Conservation (phyloP, 2,113 vertebrate species). For the Aptenodytes patagonicus region DNA sequence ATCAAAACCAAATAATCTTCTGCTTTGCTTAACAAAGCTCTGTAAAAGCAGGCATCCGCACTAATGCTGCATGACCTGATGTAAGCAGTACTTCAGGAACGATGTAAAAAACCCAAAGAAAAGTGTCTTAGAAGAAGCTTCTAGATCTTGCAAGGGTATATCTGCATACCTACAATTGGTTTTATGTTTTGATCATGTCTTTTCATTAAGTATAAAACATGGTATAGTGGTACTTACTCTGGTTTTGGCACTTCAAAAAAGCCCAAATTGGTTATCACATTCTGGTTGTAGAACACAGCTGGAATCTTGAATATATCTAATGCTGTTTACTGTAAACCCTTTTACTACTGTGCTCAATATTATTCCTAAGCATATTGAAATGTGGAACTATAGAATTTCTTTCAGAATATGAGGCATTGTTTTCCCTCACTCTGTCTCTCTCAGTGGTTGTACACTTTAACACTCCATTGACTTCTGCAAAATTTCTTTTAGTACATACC, state of each 20-base stretch:
- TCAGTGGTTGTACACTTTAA: not conserved
- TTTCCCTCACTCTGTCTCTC: not conserved
- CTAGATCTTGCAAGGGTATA: not conserved
- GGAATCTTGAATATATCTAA: not conserved
- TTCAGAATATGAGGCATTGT: not conserved
- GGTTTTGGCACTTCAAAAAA: not conserved
- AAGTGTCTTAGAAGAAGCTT: not conserved
- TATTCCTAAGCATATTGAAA: not conserved
- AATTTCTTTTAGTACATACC: not conserved
- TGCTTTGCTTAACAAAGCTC: not conserved
- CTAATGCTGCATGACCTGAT: not conserved
- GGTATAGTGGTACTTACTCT: not conserved
- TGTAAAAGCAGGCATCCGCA: rapidly evolving
- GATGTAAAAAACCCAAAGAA: not conserved
- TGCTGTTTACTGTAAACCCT: not conserved
- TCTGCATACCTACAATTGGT: rapidly evolving
- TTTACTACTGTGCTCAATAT: not conserved
- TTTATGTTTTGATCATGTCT: not conserved
- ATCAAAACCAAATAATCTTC: not conserved
- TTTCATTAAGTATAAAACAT: not conserved
- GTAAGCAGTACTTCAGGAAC: not conserved
- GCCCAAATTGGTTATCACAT: not conserved
- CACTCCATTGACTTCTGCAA: rapidly evolving
- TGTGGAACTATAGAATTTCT: not conserved
- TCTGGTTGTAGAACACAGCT: not conserved